Base-by-base conservation (phyloP, 2,888 invertebrate genomes). In the Onthophagus sagittarius region DNA sequence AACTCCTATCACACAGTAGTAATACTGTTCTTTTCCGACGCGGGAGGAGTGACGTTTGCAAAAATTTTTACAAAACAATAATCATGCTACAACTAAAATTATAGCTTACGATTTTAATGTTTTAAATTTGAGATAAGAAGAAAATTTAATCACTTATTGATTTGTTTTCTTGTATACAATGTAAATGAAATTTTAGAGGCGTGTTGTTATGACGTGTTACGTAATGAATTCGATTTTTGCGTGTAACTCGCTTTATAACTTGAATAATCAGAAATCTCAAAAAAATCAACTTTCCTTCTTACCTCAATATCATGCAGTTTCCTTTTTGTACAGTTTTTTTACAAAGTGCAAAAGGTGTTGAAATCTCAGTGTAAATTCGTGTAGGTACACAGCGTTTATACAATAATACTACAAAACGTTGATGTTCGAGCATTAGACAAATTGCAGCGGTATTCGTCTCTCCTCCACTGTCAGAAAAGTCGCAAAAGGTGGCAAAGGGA, bases 1-100 rank as follows among this genome's bases (percentile, higher is more conserved):
- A 95, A 95, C 94, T 95, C 95, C 95, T 95, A 95, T 94, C 93
- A 94, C 93, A 91, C 90, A 87, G 89, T 92, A 91, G 90, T 86
- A 90, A 87, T 80, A 79, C 77, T 83, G 87, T 86, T 89, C 90
- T 90, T 89, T 90, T 90, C 88, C 86, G 88, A 86, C 85, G 86
- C 31, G 88, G 87, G 88, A 88, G 89, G 89, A 86, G 84, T 79
- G 82, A 81, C 78, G 75, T 76, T 72, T 65, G 67, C 78, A 67
- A 67, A 67, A 67, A 31, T 32, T 31, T 67, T 67, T 71, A 69
- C 14, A 31, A 70, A 13, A 70, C 14, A 70, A 53, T 13, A 14
- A 62, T 65, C 14, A 15, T 39, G 15, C 70, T 14, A 53, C 39
- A 9, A 53, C 11, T 53, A 9, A 53, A 7, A 53, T 53, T 53